phyloP scores from a whole-genome alignment of 2,113 vertebrate genomes.

The Scomber scombrus region DNA sequence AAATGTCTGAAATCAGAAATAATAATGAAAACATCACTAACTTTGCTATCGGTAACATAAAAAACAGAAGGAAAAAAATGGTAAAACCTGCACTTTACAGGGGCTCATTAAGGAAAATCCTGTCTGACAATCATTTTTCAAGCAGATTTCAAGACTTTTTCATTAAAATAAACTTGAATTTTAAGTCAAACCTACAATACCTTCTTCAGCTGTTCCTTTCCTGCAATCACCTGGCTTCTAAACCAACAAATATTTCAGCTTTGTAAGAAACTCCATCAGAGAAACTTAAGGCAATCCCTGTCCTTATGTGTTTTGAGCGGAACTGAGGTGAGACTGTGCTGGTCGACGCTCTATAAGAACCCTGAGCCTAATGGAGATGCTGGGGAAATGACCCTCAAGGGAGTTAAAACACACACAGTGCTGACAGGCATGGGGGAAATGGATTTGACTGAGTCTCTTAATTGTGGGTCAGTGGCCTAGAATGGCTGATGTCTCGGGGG shows the following conservation, averaged over 20 bases:
- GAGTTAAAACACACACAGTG: constrained; percentile 67
- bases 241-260: constrained; percentile 2
- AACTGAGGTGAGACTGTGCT: constrained; percentile 31
- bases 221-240: constrained; percentile 32
- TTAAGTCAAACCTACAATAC: constrained; percentile 25
- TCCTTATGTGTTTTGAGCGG: neutral
- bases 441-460: constrained; percentile 84
- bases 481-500: constrained; percentile 74
- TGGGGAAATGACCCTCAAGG: constrained; percentile 52
- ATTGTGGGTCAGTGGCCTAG: constrained; percentile 86
- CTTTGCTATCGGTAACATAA: neutral
- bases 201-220: constrained; percentile 25
- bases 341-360: constrained; percentile 67
- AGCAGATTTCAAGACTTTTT: neutral
- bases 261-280: constrained; percentile 41
- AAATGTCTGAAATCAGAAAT: neutral
- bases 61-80: neutral
- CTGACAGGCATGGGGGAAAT: constrained; percentile 70
- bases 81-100: neutral
- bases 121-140: neutral
- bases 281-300: neutral
- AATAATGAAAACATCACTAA: no score
- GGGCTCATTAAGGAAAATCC: neutral
- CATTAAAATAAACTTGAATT: neutral
- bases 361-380: constrained; percentile 46